Evolutionary conservation across 2,113 vertebrate genomes (phyloP).

Genomic region (Coracopsis vasa): DNA sequence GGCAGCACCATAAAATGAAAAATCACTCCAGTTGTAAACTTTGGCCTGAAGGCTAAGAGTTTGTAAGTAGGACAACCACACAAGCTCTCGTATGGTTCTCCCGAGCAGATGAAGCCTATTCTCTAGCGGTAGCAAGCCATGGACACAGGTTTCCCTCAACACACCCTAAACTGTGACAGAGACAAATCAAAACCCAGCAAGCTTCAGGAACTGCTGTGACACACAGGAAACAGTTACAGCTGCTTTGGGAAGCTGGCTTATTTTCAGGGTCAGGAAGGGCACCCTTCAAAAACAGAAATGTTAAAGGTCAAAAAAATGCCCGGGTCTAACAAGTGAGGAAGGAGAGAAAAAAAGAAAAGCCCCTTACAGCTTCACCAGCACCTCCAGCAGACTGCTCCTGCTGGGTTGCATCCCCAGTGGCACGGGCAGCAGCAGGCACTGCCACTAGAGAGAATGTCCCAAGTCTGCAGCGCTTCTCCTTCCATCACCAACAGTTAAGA

Average conservation of each 20-base stretch:
- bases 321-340: background rate
- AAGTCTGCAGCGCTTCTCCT: background rate
- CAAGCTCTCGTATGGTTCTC: background rate
- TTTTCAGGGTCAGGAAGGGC: background rate
- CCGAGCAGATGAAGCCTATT: background rate
- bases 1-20: background rate
- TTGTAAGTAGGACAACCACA: background rate
- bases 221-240: background rate
- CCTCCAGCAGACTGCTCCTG: background rate
- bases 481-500: background rate
- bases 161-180: background rate
- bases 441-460: background rate
- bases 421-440: background rate
- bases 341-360: background rate
- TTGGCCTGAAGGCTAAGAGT: background rate
- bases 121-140: background rate
- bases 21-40: background rate
- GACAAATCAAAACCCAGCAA: background rate
- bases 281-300: background rate
- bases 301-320: background rate
- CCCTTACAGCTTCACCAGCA: background rate
- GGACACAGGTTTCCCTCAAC: background rate
- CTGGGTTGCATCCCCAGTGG: background rate
- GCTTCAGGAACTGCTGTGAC: background rate
- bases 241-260: background rate